A percentile compares a stretch with the other conserved stretches of the same genome.
Evolutionary conservation across 2,888 invertebrate species (phyloP).

Genomic region (Villa cingulata): DNA sequence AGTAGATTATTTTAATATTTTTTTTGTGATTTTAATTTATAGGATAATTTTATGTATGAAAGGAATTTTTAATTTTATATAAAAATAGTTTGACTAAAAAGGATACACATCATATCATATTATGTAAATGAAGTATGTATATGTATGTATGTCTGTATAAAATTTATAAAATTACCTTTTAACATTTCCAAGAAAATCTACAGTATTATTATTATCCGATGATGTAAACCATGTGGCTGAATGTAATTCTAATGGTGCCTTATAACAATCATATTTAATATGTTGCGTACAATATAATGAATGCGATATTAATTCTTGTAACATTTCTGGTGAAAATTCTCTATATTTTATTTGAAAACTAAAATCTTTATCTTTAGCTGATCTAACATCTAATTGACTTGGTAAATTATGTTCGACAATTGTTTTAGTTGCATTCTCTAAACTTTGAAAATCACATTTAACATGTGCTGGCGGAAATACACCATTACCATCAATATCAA

Average conservation of each 20-base stretch:
- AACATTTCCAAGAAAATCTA: conserved; percentile 72
- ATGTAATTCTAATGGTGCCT: conserved; percentile 73
- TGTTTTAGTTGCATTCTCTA: conserved; percentile 71
- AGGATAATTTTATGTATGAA: too few species aligned
- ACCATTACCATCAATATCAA: conserved; percentile 90
- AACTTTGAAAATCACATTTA: conserved; percentile 79
- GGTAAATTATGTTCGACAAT: conserved; percentile 85
- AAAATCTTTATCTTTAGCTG: conserved; percentile 63
- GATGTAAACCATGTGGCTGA: conserved; percentile 83
- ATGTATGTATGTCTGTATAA: too few species aligned
- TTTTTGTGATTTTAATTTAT: too few species aligned
- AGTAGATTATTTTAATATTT: too few species aligned
- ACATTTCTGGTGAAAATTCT: conserved; percentile 81
- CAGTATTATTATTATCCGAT: conserved; percentile 60
- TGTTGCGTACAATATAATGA: conserved; percentile 80
- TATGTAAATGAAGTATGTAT: too few species aligned
- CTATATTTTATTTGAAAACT: conserved; percentile 75
- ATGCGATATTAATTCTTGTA: conserved; percentile 78
- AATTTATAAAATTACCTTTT: conserved; percentile 44
- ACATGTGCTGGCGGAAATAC: conserved; percentile 84
- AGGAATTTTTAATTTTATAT: too few species aligned
- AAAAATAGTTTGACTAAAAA: too few species aligned
- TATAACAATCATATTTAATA: conserved; percentile 80
- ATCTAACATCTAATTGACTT: conserved; percentile 77
- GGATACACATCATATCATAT: too few species aligned